Percentiles rank a stretch among this genome's conserved stretches.
These are phyloP conservation scores for Lepus oiostolus DNA, from an alignment of 2,797 vertebrate species.

Conservation along the genomic window DNA sequence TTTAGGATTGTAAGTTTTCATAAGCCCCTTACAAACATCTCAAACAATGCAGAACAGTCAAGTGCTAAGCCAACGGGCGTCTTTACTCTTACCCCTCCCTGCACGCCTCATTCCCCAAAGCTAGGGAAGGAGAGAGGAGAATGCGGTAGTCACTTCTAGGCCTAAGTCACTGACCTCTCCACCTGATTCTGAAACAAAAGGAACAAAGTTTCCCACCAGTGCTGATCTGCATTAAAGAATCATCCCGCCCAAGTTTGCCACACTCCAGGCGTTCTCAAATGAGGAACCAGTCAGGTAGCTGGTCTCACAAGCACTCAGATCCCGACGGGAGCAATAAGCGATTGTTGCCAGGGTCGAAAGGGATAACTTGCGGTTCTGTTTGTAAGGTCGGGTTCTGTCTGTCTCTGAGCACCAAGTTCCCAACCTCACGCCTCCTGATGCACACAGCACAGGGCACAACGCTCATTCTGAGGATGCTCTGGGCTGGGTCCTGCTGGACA, in stretches of 20 bases:
- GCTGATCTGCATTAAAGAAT: not conserved
- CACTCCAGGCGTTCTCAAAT: not conserved
- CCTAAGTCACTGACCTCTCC: not conserved
- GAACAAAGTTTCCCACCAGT: not conserved
- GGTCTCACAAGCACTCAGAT: not conserved
- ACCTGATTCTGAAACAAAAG: not conserved
- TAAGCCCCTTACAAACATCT: not conserved
- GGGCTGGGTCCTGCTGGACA: not conserved
- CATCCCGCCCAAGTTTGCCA: not conserved
- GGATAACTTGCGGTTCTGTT: not conserved
- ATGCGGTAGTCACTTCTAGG: not conserved
- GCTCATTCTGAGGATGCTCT: not conserved
- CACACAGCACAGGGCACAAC: not conserved
- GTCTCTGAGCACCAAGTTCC: not conserved
- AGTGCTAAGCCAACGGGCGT: not conserved
- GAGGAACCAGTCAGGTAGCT: not conserved
- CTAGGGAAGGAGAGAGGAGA: not conserved
- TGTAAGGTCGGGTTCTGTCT: not conserved
- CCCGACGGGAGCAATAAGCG: not conserved
- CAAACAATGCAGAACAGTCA: not conserved
- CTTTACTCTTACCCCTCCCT: not conserved
- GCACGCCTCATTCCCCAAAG: too few relatives aligned
- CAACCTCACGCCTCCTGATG: not conserved
- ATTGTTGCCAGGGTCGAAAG: not conserved
- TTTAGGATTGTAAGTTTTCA: not conserved